Base-by-base conservation (phyloP, 1,140 invertebrate species). In the Macrocentrus cingulum region DNA sequence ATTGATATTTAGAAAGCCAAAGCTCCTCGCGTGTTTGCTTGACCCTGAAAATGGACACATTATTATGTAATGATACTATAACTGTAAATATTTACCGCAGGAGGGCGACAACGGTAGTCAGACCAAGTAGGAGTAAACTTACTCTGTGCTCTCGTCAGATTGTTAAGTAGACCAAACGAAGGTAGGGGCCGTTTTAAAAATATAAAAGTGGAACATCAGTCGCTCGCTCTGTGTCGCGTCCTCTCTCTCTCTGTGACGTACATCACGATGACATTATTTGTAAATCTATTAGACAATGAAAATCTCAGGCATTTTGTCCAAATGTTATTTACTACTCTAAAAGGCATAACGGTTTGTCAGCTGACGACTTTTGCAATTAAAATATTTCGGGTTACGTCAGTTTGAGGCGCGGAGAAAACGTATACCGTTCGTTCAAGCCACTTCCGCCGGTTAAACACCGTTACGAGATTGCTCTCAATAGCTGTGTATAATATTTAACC, bases 1-100 rank as follows among this genome's bases (percentile, higher is more conserved):
- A n/a, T n/a, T n/a, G n/a, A n/a, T n/a, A n/a, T n/a, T n/a, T n/a
- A n/a, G n/a, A n/a, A n/a, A n/a, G n/a, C n/a, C n/a, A n/a, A n/a
- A n/a, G n/a, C n/a, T n/a, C n/a, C n/a, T n/a, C n/a, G n/a, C n/a
- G n/a, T n/a, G n/a, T n/a, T n/a, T n/a, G n/a, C n/a, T 44, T 22
- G 13, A 8, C 18, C 48, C 18, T 51, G 37, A 58, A 58, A 58
- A 51, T 51, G 25, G 34, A 42, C 25, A 51, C 48, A 58, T 70
- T 71, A 68, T 73, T 72, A 72, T 63, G 70, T 72, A 70, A 72
- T 61, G 58, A 71, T 52, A 61, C 68, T 73, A n/a, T n/a, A 73
- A 73, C 71, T 73, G 71, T 73, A 73, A 73, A 72, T 73, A 73
- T 73, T 73, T 73, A 73, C 70, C 64, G 67, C 65, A 68, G 13